Percentiles rank a stretch among this genome's conserved stretches.
phyloP scores from a whole-genome alignment of 2,888 invertebrate genomes.

The Mythimna loreyi region DNA sequence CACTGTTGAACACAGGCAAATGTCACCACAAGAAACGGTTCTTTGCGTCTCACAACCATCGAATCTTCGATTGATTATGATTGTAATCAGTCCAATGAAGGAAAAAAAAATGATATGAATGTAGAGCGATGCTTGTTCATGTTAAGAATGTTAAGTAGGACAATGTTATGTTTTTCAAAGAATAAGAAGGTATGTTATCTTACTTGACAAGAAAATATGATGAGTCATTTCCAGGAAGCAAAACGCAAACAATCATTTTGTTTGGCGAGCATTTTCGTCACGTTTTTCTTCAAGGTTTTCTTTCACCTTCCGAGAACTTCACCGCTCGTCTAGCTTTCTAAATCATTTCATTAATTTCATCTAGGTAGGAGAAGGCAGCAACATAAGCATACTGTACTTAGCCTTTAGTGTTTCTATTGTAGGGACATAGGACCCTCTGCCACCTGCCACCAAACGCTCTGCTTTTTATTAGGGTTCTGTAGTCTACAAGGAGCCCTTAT shows the following conservation, averaged over 20 bases:
- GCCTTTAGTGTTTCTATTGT: too few species aligned
- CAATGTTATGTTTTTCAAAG: neutral
- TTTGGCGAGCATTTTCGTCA: neutral
- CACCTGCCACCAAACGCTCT: too few species aligned
- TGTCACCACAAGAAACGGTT: too few species aligned
- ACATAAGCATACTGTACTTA: too few species aligned
- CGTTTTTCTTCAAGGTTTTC: neutral
- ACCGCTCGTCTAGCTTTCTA: neutral
- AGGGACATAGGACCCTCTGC: too few species aligned
- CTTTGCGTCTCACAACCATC: too few species aligned
- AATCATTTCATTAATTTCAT: neutral
- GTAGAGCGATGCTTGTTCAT: slow-evolving; percentile 1
- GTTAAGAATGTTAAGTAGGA: slow-evolving; percentile 22
- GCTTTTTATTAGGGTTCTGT: too few species aligned
- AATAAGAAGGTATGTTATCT: neutral
- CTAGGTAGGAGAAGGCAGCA: too few species aligned
- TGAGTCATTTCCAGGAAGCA: slow-evolving; percentile 10
- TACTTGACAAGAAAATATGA: slow-evolving; percentile 19
- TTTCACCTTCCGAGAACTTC: neutral
- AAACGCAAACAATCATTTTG: slow-evolving; percentile 10
- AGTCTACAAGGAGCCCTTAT: too few species aligned
- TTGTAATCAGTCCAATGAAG: neutral
- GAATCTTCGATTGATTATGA: neutral
- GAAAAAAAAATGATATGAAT: neutral
- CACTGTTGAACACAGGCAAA: too few species aligned